Evolutionary conservation across 2,888 invertebrate species (phyloP), one percentile per base, ranked within the genome.

Genomic region (Litoditis marina): DNA sequence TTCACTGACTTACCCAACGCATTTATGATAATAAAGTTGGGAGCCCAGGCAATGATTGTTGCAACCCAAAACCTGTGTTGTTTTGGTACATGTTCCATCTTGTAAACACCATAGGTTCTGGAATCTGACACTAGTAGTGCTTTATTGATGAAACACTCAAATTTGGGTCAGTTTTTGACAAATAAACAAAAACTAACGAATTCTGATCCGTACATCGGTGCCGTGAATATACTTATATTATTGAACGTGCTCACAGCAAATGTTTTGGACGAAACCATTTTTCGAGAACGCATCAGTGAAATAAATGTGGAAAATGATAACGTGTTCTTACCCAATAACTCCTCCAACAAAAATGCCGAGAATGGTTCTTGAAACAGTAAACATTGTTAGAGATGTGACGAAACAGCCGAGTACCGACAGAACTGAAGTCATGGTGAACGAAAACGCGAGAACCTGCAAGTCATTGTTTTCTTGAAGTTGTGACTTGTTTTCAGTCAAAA

Each of bases 261-360:
- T n/a, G n/a, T n/a, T n/a, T n/a, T n/a, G n/a, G n/a, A n/a, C n/a
- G n/a, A n/a, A n/a, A n/a, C n/a, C n/a, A n/a, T n/a, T n/a, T n/a
- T n/a, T n/a, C n/a, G n/a, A n/a, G n/a, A n/a, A n/a, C n/a, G n/a
- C n/a, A n/a, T 11, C 19, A 6, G 32, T 6, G 2, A 34, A 54
- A 54, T 27, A 11, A 19, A 54, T 13, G 25, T 27, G 11, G 27
- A 30, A 5, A 42, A 16, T 8, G 11, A 46, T 25, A 32, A 5
- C 1, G 27, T 8, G 32, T 1, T 39, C 58, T 55, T 53, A 74
- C 74, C 74, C 74, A 31, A 81, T 69, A 11, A 73, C 50, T 16
- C 80, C 81, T 1, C 79, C 81, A 52, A 78, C 80, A 64, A 80
- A 81, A 30, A 77, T 52, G 0, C 74, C 74, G n/a, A 79, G 71